These are phyloP conservation scores for Tanytarsus gracilentus DNA, from an alignment of 2,888 invertebrate genomes.

Conservation along the genomic window DNA sequence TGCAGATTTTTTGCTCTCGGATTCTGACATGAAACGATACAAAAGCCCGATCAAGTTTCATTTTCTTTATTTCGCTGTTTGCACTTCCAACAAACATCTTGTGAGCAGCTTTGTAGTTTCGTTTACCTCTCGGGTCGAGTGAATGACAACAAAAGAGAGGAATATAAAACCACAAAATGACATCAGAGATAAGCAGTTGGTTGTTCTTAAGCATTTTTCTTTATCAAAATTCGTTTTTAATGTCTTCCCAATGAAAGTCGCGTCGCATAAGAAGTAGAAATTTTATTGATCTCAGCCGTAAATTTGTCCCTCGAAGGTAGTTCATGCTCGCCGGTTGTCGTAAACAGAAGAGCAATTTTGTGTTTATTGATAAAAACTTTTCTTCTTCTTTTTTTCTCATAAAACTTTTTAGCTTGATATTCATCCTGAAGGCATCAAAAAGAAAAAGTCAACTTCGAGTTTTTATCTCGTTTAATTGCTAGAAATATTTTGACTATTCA, in stretches of 20 bases:
- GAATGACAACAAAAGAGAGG: neutral
- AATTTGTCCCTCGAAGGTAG: slow-evolving; percentile 23
- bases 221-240: neutral
- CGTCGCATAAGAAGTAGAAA: neutral
- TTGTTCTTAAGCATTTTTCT: too few relatives aligned
- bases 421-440: neutral
- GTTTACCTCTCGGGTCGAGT: too few relatives aligned
- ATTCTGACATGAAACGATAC: neutral
- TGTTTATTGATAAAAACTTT: slow-evolving; percentile 12
- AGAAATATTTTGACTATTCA: neutral
- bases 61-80: too few relatives aligned
- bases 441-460: neutral
- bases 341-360: slow-evolving; percentile 19
- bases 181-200: too few relatives aligned
- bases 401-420: neutral
- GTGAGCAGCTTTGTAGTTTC: neutral
- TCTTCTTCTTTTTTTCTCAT: neutral
- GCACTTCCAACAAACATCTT: neutral
- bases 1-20: too few relatives aligned
- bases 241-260: neutral
- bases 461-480: neutral
- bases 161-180: neutral
- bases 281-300: slow-evolving; percentile 21
- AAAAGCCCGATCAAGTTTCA: too few relatives aligned
- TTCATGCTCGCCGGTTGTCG: too few relatives aligned